Conservation (phyloP, 2,797 vertebrate species). For the Dendrocincla fuliginosa region DNA sequence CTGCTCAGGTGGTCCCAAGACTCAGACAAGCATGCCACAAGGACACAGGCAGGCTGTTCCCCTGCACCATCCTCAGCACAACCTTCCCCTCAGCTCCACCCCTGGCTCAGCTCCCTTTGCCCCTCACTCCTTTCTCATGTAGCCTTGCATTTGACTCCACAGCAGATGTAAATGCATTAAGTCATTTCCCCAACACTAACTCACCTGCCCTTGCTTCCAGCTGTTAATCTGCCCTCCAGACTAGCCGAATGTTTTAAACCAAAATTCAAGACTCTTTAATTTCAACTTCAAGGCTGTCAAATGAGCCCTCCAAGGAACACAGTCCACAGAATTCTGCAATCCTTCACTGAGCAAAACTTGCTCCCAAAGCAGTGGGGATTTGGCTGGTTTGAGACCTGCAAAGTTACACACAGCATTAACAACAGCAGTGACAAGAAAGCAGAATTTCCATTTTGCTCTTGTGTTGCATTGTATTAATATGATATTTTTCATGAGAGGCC, state of each 20-base stretch:
- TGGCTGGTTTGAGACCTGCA: neutral
- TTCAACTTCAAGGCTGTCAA: neutral
- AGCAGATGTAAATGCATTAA: neutral
- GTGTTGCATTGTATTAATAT: neutral
- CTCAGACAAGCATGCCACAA: accelerated
- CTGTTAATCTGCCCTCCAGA: neutral
- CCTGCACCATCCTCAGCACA: neutral
- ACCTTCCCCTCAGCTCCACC: neutral
- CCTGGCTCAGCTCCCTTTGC: neutral
- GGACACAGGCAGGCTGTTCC: neutral
- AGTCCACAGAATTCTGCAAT: neutral
- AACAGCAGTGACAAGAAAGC: neutral
- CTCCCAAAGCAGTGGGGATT: neutral
- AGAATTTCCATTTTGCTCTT: neutral
- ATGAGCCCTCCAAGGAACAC: neutral
- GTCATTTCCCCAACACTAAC: accelerated
- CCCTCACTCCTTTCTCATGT: neutral
- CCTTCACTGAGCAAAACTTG: neutral
- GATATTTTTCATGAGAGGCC: neutral
- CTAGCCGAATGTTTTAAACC: neutral
- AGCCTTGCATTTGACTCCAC: neutral
- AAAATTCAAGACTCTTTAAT: neutral
- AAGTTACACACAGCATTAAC: accelerated
- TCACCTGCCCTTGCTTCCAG: neutral
- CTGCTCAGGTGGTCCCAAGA: accelerated